These are phyloP conservation scores for Tetheella fluctuosa DNA, from an alignment of 2,888 invertebrate genomes.

Conservation along the genomic window DNA sequence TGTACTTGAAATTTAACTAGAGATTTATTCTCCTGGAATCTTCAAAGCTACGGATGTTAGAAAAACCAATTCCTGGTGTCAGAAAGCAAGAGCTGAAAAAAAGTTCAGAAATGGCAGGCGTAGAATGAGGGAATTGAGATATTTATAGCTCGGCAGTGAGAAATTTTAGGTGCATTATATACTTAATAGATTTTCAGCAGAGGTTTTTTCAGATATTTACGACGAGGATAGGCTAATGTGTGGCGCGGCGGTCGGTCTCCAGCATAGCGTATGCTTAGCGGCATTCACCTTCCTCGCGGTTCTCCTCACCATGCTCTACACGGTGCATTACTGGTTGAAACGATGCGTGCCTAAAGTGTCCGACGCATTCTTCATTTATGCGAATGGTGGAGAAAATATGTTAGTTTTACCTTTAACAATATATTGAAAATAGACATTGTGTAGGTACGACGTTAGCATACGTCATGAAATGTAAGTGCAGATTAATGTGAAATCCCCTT, in stretches of 20 bases:
- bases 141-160: too few relatives aligned
- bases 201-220: constrained; percentile 61
- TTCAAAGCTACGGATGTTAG: too few relatives aligned
- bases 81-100: too few relatives aligned
- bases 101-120: too few relatives aligned
- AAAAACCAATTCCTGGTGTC: too few relatives aligned
- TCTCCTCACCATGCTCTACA: constrained; percentile 61
- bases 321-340: constrained; percentile 71
- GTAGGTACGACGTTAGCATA: neutral
- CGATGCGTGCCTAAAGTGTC: constrained; percentile 74
- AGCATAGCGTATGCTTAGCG: constrained; percentile 65
- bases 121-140: too few relatives aligned
- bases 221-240: constrained; percentile 72
- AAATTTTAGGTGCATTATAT: too few relatives aligned
- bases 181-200: too few relatives aligned
- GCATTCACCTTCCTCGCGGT: constrained; percentile 65
- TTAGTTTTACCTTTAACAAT: constrained; percentile 31
- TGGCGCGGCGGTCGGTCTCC: constrained; percentile 44
- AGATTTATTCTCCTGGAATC: too few relatives aligned
- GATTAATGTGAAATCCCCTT: too few relatives aligned
- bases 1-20: too few relatives aligned
- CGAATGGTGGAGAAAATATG: constrained; percentile 70
- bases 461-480: too few relatives aligned
- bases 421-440: neutral
- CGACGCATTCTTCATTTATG: constrained; percentile 74